Evolutionary conservation across 2,888 invertebrate species (phyloP), one percentile per base, ranked within the genome.

Genomic region (Tiphia femorata): DNA sequence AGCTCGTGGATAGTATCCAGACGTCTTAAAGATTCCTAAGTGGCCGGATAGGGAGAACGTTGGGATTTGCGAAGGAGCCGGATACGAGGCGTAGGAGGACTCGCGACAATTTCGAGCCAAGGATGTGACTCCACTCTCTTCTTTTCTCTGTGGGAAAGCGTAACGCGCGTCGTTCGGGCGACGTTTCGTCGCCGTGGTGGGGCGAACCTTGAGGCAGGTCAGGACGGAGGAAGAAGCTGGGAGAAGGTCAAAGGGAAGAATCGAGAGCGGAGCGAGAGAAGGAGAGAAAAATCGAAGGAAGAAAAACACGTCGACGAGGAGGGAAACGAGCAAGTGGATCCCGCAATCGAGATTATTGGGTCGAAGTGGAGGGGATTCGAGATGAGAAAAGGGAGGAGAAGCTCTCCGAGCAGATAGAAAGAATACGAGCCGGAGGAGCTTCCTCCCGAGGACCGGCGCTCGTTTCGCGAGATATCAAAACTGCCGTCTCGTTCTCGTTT

Each of bases 151-250:
- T 21, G 41, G 35, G 49, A 49, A 44, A 51, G 51, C 30, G 56
- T 52, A 52, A 56, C 40, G 19, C 50, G 49, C 29, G 27, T 35
- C 51, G 53, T 42, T 52, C 16, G 46, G 41, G 42, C 53, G 41
- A 42, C 56, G 37, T 42, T 60, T 41, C 56, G 41, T 35, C 56
- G 41, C 38, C 57, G 54, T 50, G 55, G 35, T 57, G 61, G 72
- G 67, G 70, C 70, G 73, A 66, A 69, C 73, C 70, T 77, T 77
- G 76, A 49, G 73, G 49, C 62, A 73, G 77, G 77, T 77, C 76
- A 76, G 75, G 54, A 64, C 63, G 54, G 58, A 55, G 50, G 51
- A 33, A 48, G 41, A 41, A 33, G 20, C 12, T 16, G 25, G 30
- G 41, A 33, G 16, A 46, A 25, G 12, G 41, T 41, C 7, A 30